Percentiles rank a stretch among this genome's conserved stretches.
Conservation (phyloP, 2,888 invertebrate species). For the Melinopterus prodromus region DNA sequence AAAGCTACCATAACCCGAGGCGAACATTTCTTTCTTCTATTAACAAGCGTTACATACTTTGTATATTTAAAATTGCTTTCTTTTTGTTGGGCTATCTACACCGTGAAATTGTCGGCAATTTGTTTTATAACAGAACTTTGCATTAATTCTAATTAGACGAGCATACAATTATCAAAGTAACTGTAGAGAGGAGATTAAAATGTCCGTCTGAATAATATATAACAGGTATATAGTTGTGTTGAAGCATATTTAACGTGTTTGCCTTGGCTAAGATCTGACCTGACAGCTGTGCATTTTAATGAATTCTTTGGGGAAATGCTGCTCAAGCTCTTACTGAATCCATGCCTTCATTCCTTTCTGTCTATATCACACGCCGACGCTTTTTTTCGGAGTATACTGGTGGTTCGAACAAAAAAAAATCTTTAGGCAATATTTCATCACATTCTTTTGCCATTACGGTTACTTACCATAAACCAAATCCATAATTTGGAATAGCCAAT, state of each 20-base stretch:
- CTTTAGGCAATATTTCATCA: too few relatives aligned
- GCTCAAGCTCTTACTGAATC: too few relatives aligned
- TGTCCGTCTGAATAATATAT: neutral
- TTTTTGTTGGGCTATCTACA: neutral
- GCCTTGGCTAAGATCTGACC: too few relatives aligned
- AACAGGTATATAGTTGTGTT: neutral
- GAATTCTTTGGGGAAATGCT: too few relatives aligned
- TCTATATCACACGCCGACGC: too few relatives aligned
- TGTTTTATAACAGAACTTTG: neutral
- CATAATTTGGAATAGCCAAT: too few relatives aligned
- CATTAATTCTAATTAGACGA: neutral
- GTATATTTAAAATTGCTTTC: neutral
- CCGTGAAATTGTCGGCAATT: neutral
- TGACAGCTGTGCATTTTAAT: too few relatives aligned
- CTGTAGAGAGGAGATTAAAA: neutral
- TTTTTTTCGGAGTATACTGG: too few relatives aligned
- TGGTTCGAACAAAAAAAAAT: too few relatives aligned
- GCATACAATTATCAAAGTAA: neutral
- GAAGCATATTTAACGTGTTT: neutral
- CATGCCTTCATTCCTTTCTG: too few relatives aligned
- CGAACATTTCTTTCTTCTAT: neutral
- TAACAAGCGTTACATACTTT: neutral
- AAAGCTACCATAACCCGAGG: neutral
- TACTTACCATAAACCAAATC: too few relatives aligned
- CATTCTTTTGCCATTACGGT: too few relatives aligned